phyloP scores from a whole-genome alignment of 92 coral and sea anemone species.

The Ricordea florida region DNA sequence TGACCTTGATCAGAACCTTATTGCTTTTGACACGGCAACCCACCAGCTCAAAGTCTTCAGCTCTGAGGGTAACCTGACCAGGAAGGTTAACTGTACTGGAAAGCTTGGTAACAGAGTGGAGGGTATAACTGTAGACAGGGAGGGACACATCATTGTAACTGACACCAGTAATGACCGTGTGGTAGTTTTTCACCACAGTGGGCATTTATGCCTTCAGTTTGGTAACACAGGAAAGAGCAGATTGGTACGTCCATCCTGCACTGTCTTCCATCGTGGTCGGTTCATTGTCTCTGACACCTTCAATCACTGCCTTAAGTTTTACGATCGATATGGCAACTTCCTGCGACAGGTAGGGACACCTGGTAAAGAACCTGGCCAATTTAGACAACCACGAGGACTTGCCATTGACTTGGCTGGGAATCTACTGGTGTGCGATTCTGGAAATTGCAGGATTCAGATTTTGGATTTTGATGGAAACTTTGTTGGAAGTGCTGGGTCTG shows the following conservation, averaged over 20 bases:
- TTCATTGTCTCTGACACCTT: slow-evolving; percentile 71
- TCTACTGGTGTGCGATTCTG: slow-evolving; percentile 67
- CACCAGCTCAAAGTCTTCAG: slow-evolving; percentile 29
- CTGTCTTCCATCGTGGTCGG: slow-evolving; percentile 54
- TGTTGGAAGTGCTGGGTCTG: slow-evolving; percentile 44
- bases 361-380: slow-evolving; percentile 60
- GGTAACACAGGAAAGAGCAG: slow-evolving; percentile 41
- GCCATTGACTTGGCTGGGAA: slow-evolving; percentile 50
- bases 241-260: slow-evolving; percentile 55
- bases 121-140: slow-evolving; percentile 60
- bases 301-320: slow-evolving; percentile 67
- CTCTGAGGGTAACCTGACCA: slow-evolving; percentile 37
- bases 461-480: slow-evolving; percentile 67
- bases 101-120: slow-evolving; percentile 63
- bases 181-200: slow-evolving; percentile 55
- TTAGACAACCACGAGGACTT: slow-evolving; percentile 53
- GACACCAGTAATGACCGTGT: slow-evolving; percentile 54
- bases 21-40: slow-evolving; percentile 51
- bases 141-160: slow-evolving; percentile 57
- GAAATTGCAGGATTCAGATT: slow-evolving; percentile 61
- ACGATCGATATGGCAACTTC: slow-evolving; percentile 54
- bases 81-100: slow-evolving; percentile 4
- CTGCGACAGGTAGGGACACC: slow-evolving; percentile 54
- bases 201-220: slow-evolving; percentile 55
- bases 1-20: slow-evolving; percentile 36